A percentile compares a stretch with the other conserved stretches of the same genome.
These are phyloP conservation scores for Petrolisthes manimaculis DNA, from an alignment of 2,888 invertebrate species.

Conservation along the genomic window DNA sequence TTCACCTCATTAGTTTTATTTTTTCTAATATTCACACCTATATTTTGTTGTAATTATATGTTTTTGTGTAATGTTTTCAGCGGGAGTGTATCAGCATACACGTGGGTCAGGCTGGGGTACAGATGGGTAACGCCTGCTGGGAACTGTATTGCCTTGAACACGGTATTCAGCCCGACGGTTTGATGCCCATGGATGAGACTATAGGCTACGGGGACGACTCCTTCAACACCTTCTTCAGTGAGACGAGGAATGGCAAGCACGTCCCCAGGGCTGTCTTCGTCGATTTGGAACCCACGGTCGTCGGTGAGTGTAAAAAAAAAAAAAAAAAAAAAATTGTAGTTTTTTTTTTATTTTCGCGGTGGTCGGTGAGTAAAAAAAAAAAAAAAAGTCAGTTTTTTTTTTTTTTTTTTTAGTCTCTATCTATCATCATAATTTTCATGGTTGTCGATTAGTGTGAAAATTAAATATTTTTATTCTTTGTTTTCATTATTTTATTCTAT, in stretches of 20 bases:
- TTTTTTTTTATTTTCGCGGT: constrained; percentile 68
- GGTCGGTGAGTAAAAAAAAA: constrained; percentile 83
- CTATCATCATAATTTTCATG: too few relatives aligned
- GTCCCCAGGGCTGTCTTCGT: constrained; percentile 89
- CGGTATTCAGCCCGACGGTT: constrained; percentile 69
- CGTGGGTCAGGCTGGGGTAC: constrained; percentile 72
- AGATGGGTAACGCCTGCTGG: constrained; percentile 59
- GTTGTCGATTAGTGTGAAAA: too few relatives aligned
- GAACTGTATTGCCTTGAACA: too few relatives aligned
- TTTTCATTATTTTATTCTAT: too few relatives aligned
- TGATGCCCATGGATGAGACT: constrained; percentile 67
- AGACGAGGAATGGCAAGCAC: constrained; percentile 88
- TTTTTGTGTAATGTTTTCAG: constrained; percentile 67
- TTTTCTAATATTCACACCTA: background rate
- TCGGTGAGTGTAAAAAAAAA: too few relatives aligned
- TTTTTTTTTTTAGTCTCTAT: background rate
- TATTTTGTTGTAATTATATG: background rate
- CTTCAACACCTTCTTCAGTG: constrained; percentile 69
- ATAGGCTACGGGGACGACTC: constrained; percentile 66
- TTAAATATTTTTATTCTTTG: too few relatives aligned
- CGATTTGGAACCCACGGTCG: constrained; percentile 85
- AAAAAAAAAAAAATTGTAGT: too few relatives aligned
- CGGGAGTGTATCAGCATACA: constrained; percentile 72
- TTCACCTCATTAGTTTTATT: background rate
- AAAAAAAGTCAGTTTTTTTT: too few relatives aligned